Percentiles rank a stretch among this genome's conserved stretches.
These are phyloP conservation scores for Brachionus calyciflorus DNA, from an alignment of 1,140 invertebrate species.

Conservation along the genomic window DNA sequence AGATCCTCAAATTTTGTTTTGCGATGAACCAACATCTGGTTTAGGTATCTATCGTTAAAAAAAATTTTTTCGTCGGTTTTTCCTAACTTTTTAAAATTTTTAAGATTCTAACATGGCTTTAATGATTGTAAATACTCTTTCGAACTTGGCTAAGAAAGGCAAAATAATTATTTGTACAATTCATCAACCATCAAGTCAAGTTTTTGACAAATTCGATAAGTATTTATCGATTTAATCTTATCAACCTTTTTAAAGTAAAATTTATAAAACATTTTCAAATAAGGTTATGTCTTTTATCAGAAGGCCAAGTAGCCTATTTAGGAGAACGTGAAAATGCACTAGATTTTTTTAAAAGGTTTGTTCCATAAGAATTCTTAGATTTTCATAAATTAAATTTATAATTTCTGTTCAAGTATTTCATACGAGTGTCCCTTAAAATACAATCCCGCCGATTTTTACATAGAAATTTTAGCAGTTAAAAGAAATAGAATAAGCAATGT, in stretches of 20 bases:
- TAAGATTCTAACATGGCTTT: conserved; percentile 82
- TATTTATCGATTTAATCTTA: no score
- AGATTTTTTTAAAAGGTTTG: conserved; percentile 33
- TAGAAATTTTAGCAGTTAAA: conserved; percentile 81
- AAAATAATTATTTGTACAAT: conserved; percentile 92
- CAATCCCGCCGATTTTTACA: conserved; percentile 91
- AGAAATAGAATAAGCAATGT: conserved; percentile 67
- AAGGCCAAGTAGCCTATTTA: conserved; percentile 74
- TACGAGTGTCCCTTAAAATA: conserved; percentile 70
- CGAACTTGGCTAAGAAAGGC: conserved; percentile 74
- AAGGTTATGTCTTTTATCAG: conserved; percentile 31
- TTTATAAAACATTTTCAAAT: no score
- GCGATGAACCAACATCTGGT: conserved; percentile 91
- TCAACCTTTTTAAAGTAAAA: no score
- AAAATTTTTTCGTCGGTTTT: conserved; percentile 6
- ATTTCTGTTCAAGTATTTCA: conserved; percentile 70
- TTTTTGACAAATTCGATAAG: conserved; percentile 89
- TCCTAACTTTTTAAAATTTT: no score
- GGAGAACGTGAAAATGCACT: conserved; percentile 73
- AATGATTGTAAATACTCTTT: conserved; percentile 77
- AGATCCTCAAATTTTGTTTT: conserved; percentile 87
- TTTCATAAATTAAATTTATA: conserved; percentile 68
- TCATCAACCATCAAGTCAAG: conserved; percentile 87
- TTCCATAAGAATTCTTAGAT: no score
- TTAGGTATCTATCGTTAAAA: conserved; percentile 57